A percentile compares a stretch with the other conserved stretches of the same genome.
These are phyloP conservation scores for Acipenser ruthenus DNA, from an alignment of 2,797 vertebrate species.

Conservation along the genomic window DNA sequence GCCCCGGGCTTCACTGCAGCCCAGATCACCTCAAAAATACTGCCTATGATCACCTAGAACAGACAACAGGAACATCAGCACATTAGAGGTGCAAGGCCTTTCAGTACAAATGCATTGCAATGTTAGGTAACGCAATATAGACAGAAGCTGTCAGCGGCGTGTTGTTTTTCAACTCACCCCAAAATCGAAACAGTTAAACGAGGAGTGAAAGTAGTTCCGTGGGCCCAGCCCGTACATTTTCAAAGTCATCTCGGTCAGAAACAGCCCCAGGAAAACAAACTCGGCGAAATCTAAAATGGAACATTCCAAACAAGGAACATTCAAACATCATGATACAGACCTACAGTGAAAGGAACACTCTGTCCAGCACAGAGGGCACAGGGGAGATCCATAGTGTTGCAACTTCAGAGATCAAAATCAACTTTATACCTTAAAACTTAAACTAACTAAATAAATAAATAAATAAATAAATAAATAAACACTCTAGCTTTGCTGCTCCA, in stretches of 20 bases:
- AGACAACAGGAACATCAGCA: slow-evolving; percentile 19
- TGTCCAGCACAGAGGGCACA: no score
- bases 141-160: slow-evolving; percentile 4
- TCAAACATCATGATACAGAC: neutral
- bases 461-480: no score
- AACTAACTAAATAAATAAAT: no score
- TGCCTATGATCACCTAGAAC: slow-evolving; percentile 86
- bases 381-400: no score
- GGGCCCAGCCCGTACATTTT: slow-evolving; percentile 95
- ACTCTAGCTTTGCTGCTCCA: no score
- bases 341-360: no score
- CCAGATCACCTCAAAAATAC: slow-evolving; percentile 95
- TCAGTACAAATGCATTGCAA: no score
- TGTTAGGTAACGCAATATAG: neutral
- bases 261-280: slow-evolving; percentile 93
- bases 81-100: neutral
- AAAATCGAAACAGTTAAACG: slow-evolving; percentile 97
- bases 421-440: no score
- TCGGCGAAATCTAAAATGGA: slow-evolving; percentile 80
- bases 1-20: slow-evolving; percentile 86
- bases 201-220: slow-evolving; percentile 91
- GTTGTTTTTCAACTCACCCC: slow-evolving; percentile 65
- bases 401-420: no score
- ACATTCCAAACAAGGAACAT: neutral
- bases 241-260: slow-evolving; percentile 91